These are phyloP conservation scores for Odontesthes bonariensis DNA, from an alignment of 2,113 vertebrate species.

Conservation along the genomic window DNA sequence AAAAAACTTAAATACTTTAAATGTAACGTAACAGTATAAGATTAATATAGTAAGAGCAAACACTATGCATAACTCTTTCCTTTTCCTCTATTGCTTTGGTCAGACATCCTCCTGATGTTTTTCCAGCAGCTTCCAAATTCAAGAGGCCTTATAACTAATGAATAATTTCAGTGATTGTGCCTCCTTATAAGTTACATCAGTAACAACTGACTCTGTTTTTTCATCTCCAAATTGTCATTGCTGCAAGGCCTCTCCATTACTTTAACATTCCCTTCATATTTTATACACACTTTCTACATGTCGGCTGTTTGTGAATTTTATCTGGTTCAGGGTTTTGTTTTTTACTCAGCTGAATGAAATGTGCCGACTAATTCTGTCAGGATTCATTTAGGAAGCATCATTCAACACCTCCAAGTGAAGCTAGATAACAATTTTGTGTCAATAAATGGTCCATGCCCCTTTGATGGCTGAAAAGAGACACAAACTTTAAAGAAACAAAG, in stretches of 20 bases:
- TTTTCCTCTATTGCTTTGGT: neutral
- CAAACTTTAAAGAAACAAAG: too few species aligned
- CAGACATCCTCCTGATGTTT: neutral
- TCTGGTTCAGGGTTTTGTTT: conserved; percentile 28
- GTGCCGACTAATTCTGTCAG: conserved; percentile 14
- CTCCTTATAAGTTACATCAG: neutral
- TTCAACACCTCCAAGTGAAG: conserved; percentile 22
- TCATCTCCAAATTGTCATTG: neutral
- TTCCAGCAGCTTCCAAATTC: neutral
- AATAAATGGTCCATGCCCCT: conserved; percentile 24
- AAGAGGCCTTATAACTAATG: neutral
- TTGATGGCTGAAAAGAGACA: too few species aligned
- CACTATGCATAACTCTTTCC: too few species aligned
- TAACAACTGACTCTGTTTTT: neutral
- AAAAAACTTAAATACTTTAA: too few species aligned
- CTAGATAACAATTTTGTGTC: conserved; percentile 12
- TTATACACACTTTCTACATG: neutral
- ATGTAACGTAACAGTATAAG: too few species aligned
- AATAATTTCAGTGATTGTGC: neutral
- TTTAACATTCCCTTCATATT: neutral
- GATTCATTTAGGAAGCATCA: conserved; percentile 40
- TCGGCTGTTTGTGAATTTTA: conserved; percentile 29
- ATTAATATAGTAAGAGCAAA: too few species aligned
- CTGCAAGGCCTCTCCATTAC: neutral
- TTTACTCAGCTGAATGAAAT: conserved; percentile 29